These are phyloP conservation scores for Muscicapa adusta DNA, from an alignment of 2,113 vertebrate species.

Conservation along the genomic window DNA sequence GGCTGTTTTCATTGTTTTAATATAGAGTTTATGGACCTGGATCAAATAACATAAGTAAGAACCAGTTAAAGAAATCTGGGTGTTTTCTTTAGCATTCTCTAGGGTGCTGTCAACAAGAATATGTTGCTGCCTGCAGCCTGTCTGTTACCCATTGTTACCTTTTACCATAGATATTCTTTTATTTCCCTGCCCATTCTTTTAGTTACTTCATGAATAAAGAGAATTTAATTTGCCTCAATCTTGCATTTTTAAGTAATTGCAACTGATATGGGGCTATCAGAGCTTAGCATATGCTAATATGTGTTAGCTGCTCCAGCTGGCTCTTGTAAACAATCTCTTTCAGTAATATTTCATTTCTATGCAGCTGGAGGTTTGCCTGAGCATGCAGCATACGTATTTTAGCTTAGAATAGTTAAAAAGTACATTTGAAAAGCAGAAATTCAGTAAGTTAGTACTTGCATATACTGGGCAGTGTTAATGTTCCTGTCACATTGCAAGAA, in stretches of 20 bases:
- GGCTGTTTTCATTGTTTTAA: neutral
- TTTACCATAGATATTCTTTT: neutral
- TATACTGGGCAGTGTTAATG: neutral
- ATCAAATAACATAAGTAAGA: neutral
- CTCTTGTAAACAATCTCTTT: slow-evolving; percentile 39
- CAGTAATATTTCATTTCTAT: slow-evolving; percentile 51
- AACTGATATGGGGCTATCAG: slow-evolving; percentile 12
- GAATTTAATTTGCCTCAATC: slow-evolving; percentile 23
- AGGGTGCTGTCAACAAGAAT: neutral
- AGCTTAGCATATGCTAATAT: slow-evolving; percentile 36
- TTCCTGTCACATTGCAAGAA: neutral
- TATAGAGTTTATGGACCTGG: neutral
- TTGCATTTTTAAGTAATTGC: slow-evolving; percentile 47
- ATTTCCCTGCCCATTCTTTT: slow-evolving; percentile 33
- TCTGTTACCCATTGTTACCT: neutral
- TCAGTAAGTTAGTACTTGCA: neutral
- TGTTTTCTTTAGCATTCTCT: neutral
- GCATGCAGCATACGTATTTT: slow-evolving; percentile 23
- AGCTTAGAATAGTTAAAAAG: neutral
- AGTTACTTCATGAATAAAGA: slow-evolving; percentile 24
- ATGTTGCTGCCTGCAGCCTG: neutral
- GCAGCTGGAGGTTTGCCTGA: slow-evolving; percentile 32
- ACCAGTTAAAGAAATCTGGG: neutral
- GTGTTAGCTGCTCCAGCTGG: slow-evolving; percentile 21
- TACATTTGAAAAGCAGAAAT: slow-evolving; percentile 1